These are phyloP conservation scores for Tanaodytes sp. DNA, from an alignment of 2,888 invertebrate species.

Conservation along the genomic window DNA sequence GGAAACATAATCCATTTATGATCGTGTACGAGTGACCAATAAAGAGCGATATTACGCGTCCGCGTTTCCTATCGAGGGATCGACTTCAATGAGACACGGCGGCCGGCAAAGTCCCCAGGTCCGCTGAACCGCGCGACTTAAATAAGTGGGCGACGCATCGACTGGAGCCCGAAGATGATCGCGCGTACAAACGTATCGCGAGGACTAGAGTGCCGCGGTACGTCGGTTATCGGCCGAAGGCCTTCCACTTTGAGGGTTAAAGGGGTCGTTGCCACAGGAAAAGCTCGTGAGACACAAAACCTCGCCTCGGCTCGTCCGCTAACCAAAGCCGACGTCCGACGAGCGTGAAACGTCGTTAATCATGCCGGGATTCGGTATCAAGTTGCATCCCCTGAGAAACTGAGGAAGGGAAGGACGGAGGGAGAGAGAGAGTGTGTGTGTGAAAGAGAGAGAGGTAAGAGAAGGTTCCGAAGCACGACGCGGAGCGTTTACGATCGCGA, in stretches of 20 bases:
- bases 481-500: conserved; percentile 33
- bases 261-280: conserved; percentile 63
- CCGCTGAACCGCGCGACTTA: conserved; percentile 18
- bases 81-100: conserved; percentile 21
- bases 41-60: conserved; percentile 21
- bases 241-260: conserved; percentile 47
- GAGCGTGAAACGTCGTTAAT: conserved; percentile 71
- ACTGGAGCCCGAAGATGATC: conserved; percentile 55
- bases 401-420: no score
- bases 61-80: conserved; percentile 3
- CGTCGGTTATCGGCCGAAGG: conserved; percentile 55
- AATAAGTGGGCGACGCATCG: conserved; percentile 41
- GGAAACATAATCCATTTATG: conserved; percentile 45
- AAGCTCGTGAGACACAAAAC: conserved; percentile 66
- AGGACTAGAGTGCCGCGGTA: conserved; percentile 59
- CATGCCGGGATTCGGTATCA: conserved; percentile 70
- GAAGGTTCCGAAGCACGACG: conserved; percentile 42
- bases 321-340: conserved; percentile 64
- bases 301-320: conserved; percentile 58
- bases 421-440: no score
- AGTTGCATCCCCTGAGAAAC: conserved; percentile 68
- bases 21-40: conserved; percentile 30
- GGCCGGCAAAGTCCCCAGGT: no score
- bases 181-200: conserved; percentile 58
- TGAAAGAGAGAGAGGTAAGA: no score